Percentiles rank a stretch among this genome's conserved stretches.
These are phyloP conservation scores for Tridacna crocea DNA, from an alignment of 2,888 invertebrate species.

Conservation along the genomic window DNA sequence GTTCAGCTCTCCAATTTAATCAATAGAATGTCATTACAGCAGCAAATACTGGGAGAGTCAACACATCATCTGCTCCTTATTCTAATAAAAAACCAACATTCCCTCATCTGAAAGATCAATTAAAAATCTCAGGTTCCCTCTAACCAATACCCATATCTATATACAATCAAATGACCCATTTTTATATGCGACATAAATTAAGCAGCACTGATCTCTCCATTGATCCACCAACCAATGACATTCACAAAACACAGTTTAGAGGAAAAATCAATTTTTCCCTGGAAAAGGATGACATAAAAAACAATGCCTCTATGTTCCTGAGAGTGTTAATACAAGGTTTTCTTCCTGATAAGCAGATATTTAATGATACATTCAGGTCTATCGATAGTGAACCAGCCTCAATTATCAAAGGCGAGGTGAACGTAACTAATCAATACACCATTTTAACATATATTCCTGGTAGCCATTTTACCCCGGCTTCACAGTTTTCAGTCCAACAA, in stretches of 20 bases:
- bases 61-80: not conserved
- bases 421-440: conserved; percentile 11
- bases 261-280: conserved; percentile 16
- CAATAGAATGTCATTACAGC: not conserved
- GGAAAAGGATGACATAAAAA: not conserved
- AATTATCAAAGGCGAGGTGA: too few relatives aligned
- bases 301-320: too few relatives aligned
- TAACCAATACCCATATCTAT: conserved; percentile 4
- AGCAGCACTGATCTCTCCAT: conserved; percentile 15
- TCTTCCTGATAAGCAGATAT: too few relatives aligned
- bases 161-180: conserved; percentile 22
- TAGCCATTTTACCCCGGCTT: conserved; percentile 12
- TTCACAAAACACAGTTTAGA: not conserved
- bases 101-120: not conserved
- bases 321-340: too few relatives aligned
- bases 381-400: too few relatives aligned
- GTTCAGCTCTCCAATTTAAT: not conserved
- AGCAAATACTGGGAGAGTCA: not conserved
- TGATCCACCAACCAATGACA: conserved; percentile 1
- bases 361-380: too few relatives aligned
- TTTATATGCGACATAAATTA: conserved; percentile 29
- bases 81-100: not conserved
- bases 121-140: not conserved
- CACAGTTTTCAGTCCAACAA: not conserved
- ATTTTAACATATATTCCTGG: conserved; percentile 23